Percentiles rank a stretch among this genome's conserved stretches.
Evolutionary conservation across 2,888 invertebrate species (phyloP).

Genomic region (Frankliniella intonsa): DNA sequence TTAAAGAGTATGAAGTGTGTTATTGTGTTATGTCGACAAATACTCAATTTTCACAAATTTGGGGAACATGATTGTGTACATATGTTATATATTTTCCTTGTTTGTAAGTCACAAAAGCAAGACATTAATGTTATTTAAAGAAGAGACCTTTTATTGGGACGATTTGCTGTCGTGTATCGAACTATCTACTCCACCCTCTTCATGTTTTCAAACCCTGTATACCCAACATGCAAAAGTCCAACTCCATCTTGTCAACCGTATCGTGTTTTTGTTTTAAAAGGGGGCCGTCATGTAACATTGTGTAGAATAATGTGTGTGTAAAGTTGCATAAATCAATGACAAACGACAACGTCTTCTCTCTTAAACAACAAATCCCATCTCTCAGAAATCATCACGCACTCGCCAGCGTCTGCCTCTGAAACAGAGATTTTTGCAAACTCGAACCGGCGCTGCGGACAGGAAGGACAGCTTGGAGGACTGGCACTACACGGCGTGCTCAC

Average conservation of each 20-base stretch:
- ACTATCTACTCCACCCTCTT: not conserved
- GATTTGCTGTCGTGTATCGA: not conserved
- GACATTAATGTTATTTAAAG: constrained; percentile 19
- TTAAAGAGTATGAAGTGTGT: not conserved
- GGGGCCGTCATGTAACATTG: constrained; percentile 17
- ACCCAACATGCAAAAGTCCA: constrained; percentile 2
- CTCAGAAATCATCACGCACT: not conserved
- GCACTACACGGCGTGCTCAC: too few relatives aligned
- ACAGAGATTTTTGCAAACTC: too few relatives aligned
- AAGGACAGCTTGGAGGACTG: too few relatives aligned
- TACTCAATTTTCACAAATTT: constrained; percentile 25
- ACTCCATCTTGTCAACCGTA: constrained; percentile 10
- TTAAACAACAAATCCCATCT: not conserved
- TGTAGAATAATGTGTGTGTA: constrained; percentile 27
- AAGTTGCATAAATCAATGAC: constrained; percentile 27
- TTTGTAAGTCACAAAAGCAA: constrained; percentile 19
- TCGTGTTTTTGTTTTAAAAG: constrained; percentile 10
- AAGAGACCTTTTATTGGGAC: constrained; percentile 15
- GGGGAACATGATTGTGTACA: constrained; percentile 17
- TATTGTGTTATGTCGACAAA: constrained; percentile 27
- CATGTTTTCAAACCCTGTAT: constrained; percentile 12
- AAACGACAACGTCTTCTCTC: not conserved
- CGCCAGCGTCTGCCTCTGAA: too few relatives aligned
- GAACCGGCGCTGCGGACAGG: too few relatives aligned
- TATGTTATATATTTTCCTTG: constrained; percentile 27